Percentiles rank a stretch among this genome's conserved stretches.
Evolutionary conservation across 2,888 invertebrate genomes (phyloP).

Genomic region (Neocrepidodera transversa): DNA sequence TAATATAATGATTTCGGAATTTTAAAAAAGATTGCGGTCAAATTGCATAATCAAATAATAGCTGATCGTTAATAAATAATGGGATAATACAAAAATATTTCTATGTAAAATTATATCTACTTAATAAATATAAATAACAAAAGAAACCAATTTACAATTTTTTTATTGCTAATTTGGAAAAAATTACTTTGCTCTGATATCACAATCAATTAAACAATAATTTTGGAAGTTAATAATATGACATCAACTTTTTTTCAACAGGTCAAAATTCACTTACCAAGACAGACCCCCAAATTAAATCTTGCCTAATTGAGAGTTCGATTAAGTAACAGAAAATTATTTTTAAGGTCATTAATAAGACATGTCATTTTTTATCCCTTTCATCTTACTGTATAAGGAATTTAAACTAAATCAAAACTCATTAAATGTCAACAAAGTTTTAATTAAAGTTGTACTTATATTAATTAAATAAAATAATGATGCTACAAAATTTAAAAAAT

Average conservation of each 20-base stretch:
- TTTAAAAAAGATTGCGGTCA: not conserved
- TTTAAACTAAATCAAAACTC: not conserved
- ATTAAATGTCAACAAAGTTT: no score
- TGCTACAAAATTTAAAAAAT: no score
- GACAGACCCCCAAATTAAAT: not conserved
- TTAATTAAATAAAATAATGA: no score
- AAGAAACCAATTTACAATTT: no score
- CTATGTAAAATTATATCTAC: no score
- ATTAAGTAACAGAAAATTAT: not conserved
- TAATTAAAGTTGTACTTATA: no score
- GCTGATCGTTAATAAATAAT: not conserved
- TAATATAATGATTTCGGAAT: not conserved
- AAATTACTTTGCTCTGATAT: no score
- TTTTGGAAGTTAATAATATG: not conserved
- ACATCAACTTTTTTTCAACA: not conserved
- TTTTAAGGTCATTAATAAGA: not conserved
- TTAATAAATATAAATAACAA: no score
- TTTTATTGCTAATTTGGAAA: no score
- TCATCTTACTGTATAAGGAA: not conserved
- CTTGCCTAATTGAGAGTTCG: no score
- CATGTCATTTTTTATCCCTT: not conserved
- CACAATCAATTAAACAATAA: not conserved
- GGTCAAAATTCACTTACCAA: not conserved
- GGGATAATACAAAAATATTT: no score
- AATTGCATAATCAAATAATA: not conserved